phyloP scores from a whole-genome alignment of 2,797 vertebrate genomes.

The Falco peregrinus region DNA sequence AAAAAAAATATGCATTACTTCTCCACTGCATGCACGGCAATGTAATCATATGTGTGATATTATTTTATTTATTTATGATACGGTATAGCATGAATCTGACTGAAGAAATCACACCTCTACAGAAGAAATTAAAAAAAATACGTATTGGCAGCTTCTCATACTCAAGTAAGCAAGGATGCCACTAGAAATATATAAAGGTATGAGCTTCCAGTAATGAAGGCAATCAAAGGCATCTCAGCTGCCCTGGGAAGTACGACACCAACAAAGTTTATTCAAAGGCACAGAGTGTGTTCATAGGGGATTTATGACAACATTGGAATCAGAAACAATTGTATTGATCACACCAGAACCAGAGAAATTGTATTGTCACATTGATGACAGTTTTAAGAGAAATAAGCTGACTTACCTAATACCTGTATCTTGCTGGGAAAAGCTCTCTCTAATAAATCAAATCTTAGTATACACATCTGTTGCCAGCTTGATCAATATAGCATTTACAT shows the following conservation, averaged over 20 bases:
- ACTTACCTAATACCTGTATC: conserved; percentile 21
- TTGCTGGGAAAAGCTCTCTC: conserved; percentile 31
- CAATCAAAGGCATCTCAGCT: not conserved
- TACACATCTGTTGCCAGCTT: conserved; percentile 21
- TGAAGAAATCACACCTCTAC: conserved; percentile 14
- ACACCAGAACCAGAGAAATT: conserved; percentile 29
- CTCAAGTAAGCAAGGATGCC: not conserved
- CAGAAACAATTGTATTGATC: conserved; percentile 56
- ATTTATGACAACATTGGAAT: conserved; percentile 36
- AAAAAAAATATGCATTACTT: not conserved
- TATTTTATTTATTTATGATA: not conserved
- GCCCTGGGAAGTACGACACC: not conserved
- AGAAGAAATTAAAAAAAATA: not conserved
- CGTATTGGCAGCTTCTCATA: not conserved
- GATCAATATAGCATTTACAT: conserved; percentile 67
- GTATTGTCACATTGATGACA: conserved; percentile 37
- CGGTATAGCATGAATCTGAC: not conserved
- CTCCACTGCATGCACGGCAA: not conserved
- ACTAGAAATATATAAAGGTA: not conserved
- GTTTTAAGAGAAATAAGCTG: conserved; percentile 53
- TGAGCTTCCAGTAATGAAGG: not conserved
- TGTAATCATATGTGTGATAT: not conserved
- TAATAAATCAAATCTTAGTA: conserved; percentile 42
- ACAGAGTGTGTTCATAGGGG: not conserved
- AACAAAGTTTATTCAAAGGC: conserved; percentile 2